phyloP scores from a whole-genome alignment of 2,888 invertebrate genomes.

The Hemistola chrysoprasaria region DNA sequence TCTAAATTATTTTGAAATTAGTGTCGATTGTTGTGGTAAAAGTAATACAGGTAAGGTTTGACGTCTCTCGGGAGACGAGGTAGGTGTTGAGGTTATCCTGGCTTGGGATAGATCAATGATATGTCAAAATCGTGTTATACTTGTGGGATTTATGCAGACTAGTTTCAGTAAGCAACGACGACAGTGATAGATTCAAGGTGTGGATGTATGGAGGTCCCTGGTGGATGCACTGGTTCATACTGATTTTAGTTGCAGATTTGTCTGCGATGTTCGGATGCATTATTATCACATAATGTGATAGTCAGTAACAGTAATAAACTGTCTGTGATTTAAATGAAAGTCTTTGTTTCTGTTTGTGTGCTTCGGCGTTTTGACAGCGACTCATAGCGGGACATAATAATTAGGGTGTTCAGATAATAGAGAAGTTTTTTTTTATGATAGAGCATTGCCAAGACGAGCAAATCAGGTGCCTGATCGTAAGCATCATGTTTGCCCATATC shows the following conservation, averaged over 20 bases:
- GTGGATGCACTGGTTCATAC: constrained; percentile 34
- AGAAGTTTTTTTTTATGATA: no score
- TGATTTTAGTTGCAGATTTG: constrained; percentile 12
- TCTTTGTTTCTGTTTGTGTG: no score
- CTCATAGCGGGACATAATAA: no score
- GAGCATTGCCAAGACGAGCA: no score
- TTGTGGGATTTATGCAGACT: constrained; percentile 68
- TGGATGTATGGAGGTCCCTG: constrained; percentile 37
- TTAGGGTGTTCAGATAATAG: no score
- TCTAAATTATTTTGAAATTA: accelerated
- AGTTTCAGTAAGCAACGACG: constrained; percentile 57
- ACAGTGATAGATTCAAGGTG: constrained; percentile 70
- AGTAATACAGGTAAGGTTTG: constrained; percentile 47
- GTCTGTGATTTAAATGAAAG: no score
- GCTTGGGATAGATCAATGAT: constrained; percentile 72
- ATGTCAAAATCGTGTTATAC: constrained; percentile 77
- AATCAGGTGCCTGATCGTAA: no score
- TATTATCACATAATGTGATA: no score
- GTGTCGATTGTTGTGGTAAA: constrained; percentile 27
- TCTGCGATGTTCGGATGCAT: not conserved
- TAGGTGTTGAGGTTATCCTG: constrained; percentile 71
- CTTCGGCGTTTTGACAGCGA: no score
- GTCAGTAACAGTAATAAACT: no score
- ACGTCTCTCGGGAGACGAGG: constrained; percentile 53
- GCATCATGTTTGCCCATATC: no score